Percentiles rank a stretch among this genome's conserved stretches.
These are phyloP conservation scores for Selene dorsalis DNA, from an alignment of 2,797 vertebrate genomes.

Conservation along the genomic window DNA sequence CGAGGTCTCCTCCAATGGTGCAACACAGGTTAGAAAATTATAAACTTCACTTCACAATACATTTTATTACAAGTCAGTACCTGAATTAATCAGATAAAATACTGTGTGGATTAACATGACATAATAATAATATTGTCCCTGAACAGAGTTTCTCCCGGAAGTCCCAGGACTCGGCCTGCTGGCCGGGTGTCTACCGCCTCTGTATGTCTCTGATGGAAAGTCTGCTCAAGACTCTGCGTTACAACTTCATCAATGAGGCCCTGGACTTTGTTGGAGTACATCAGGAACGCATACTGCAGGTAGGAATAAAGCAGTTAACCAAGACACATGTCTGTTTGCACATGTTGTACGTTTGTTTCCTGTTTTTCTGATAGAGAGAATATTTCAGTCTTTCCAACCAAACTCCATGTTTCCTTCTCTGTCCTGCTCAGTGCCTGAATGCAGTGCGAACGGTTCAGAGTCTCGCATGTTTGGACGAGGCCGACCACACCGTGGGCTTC, in stretches of 20 bases:
- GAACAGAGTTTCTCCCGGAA: constrained; percentile 88
- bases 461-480: constrained; percentile 95
- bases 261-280: constrained; percentile 97
- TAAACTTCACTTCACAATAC: too few relatives aligned
- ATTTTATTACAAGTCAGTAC: too few relatives aligned
- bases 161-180: constrained; percentile 92
- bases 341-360: neutral
- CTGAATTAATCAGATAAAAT: neutral
- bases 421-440: constrained; percentile 89
- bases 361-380: neutral
- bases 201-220: constrained; percentile 96
- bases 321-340: neutral
- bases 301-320: constrained; percentile 52
- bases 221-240: constrained; percentile 96
- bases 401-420: neutral
- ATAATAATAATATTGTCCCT: constrained; percentile 4
- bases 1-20: constrained; percentile 89
- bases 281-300: constrained; percentile 98
- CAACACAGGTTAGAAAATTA: constrained; percentile 84
- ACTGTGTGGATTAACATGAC: neutral
- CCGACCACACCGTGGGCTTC: constrained; percentile 97
- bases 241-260: constrained; percentile 95
- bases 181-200: constrained; percentile 95
- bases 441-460: constrained; percentile 96
- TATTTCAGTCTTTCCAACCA: neutral